Percentiles rank a stretch among this genome's conserved stretches.
These are phyloP conservation scores for Erebia ligea DNA, from an alignment of 2,888 invertebrate genomes.

Conservation along the genomic window DNA sequence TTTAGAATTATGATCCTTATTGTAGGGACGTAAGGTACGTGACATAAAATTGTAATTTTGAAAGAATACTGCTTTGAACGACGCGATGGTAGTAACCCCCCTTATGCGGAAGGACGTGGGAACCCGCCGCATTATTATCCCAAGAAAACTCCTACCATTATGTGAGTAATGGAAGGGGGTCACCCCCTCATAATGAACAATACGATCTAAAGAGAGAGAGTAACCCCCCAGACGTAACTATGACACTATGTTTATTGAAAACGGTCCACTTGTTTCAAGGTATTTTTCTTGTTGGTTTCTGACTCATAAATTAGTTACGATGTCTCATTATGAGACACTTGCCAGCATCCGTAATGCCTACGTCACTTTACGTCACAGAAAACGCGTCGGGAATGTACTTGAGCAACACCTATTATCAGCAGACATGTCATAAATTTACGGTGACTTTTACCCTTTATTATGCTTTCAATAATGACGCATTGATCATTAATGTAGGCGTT, in stretches of 20 bases:
- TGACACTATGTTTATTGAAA: not conserved
- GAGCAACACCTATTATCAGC: constrained; percentile 9
- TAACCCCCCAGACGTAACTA: too few species aligned
- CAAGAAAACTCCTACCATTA: too few species aligned
- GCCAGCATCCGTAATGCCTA: constrained; percentile 20
- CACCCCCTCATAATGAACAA: too few species aligned
- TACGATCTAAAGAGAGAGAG: too few species aligned
- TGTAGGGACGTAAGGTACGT: too few species aligned
- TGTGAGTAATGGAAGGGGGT: too few species aligned
- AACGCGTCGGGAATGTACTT: constrained; percentile 17
- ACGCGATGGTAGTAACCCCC: too few species aligned
- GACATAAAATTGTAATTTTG: too few species aligned
- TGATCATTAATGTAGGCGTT: constrained; percentile 2
- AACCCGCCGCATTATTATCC: too few species aligned
- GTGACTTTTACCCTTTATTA: constrained; percentile 6
- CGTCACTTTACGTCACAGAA: constrained; percentile 19
- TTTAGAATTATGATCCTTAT: too few species aligned
- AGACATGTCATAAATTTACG: constrained; percentile 18
- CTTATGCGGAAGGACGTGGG: too few species aligned
- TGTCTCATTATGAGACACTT: constrained; percentile 14
- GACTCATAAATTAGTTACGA: constrained; percentile 21
- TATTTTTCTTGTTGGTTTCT: constrained; percentile 3
- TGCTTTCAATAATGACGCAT: constrained; percentile 20
- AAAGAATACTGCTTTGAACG: too few species aligned
- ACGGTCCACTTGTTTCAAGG: not conserved